A percentile compares a stretch with the other conserved stretches of the same genome.
phyloP scores from a whole-genome alignment of 2,113 vertebrate genomes.

The Aptenodytes forsteri region DNA sequence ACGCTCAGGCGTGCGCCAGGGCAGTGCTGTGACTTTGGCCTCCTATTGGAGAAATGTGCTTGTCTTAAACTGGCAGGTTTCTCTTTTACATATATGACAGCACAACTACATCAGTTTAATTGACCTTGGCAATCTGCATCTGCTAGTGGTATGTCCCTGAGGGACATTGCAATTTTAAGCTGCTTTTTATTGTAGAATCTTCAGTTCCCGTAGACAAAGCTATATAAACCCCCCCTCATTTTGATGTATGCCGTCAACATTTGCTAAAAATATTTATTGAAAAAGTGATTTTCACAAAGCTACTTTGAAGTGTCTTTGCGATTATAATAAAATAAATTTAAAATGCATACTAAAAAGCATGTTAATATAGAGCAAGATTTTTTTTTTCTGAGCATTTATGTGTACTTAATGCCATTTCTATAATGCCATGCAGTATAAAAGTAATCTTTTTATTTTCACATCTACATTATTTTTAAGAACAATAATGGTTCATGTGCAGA shows the following conservation, averaged over 20 bases:
- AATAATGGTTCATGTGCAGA: neutral
- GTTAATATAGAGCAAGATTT: neutral
- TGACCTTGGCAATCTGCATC: constrained; percentile 77
- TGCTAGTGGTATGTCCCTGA: constrained; percentile 64
- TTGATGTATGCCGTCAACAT: constrained; percentile 31
- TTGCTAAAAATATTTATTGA: constrained; percentile 49
- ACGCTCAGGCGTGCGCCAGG: accelerated
- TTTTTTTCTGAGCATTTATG: neutral
- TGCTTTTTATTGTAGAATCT: constrained; percentile 56
- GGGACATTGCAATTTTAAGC: constrained; percentile 47
- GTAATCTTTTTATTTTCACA: neutral
- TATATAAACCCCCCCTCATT: neutral
- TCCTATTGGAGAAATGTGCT: constrained; percentile 43
- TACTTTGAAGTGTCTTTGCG: constrained; percentile 26
- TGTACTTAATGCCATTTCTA: neutral
- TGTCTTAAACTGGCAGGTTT: constrained; percentile 59
- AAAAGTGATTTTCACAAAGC: constrained; percentile 28
- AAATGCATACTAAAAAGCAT: neutral
- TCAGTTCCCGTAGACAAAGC: constrained; percentile 55
- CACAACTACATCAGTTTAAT: constrained; percentile 76
- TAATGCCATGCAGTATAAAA: neutral
- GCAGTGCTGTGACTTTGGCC: neutral
- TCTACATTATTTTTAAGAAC: neutral
- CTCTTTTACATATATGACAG: constrained; percentile 70
- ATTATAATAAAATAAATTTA: neutral